A percentile compares a stretch with the other conserved stretches of the same genome.
Evolutionary conservation across 2,113 vertebrate species (phyloP).

Genomic region (Periophthalmodon schlosseri): DNA sequence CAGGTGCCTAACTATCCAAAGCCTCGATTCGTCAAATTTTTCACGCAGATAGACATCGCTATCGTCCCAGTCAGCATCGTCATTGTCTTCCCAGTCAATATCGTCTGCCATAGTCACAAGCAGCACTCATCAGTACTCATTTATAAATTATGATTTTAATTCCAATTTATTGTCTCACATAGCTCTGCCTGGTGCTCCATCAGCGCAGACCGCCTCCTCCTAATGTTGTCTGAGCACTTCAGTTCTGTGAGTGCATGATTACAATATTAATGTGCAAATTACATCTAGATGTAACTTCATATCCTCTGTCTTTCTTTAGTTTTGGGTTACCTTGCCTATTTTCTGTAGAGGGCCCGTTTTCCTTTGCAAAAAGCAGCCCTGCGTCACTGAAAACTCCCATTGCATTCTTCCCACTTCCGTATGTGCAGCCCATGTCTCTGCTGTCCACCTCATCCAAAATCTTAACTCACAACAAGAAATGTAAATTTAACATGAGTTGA

Average conservation of each 20-base stretch:
- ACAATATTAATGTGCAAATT: neutral
- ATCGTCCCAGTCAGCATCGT: no score
- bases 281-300: neutral
- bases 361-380: neutral
- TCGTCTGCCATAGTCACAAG: no score
- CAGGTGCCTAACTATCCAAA: no score
- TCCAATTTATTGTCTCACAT: conserved; percentile 58
- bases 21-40: no score
- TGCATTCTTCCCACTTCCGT: neutral
- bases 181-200: conserved; percentile 53
- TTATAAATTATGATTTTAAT: no score
- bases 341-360: neutral
- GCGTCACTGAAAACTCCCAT: conserved; percentile 5
- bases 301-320: neutral
- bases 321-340: neutral
- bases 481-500: no score
- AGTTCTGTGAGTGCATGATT: conserved; percentile 23
- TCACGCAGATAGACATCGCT: no score
- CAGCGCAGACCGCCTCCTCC: conserved; percentile 68
- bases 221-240: conserved; percentile 55
- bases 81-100: no score
- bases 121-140: no score
- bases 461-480: neutral
- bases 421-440: conserved; percentile 1
- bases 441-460: conserved; percentile 4